These are phyloP conservation scores for Clistopyga incitator DNA, from an alignment of 2,888 invertebrate species.

Conservation along the genomic window DNA sequence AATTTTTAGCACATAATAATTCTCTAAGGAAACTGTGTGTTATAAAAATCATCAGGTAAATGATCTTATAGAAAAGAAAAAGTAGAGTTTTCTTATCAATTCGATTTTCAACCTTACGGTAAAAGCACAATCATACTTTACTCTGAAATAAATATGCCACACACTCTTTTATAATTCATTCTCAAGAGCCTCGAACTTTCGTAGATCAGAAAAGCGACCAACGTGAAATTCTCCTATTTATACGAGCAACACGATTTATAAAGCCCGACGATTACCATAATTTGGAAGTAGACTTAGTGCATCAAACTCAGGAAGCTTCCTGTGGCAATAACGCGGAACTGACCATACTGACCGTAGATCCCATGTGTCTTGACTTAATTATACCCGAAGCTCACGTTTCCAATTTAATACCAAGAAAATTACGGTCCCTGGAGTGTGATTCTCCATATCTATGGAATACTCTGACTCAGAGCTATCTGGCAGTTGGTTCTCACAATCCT, in stretches of 20 bases:
- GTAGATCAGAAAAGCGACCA: background rate
- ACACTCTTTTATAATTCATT: background rate
- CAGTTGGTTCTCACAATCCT: conserved; percentile 15
- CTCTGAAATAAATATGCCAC: no score
- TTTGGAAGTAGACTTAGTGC: background rate
- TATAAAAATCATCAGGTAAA: no score
- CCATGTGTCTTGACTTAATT: conserved; percentile 59
- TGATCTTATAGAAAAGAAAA: no score
- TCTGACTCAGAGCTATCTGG: conserved; percentile 4
- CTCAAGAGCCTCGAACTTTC: background rate
- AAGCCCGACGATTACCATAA: background rate
- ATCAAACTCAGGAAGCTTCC: conserved; percentile 1
- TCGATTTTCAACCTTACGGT: no score
- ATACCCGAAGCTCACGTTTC: conserved; percentile 41
- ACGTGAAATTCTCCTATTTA: background rate
- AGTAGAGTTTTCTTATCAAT: no score
- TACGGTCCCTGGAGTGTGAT: conserved; percentile 5
- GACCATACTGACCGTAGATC: conserved; percentile 4
- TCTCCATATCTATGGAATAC: background rate
- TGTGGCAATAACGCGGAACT: background rate
- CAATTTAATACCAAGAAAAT: conserved; percentile 60
- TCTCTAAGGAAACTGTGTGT: no score
- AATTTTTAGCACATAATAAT: no score
- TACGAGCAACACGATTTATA: background rate
- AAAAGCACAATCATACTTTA: no score